Base-by-base conservation (phyloP, 2,113 vertebrate species). In the Eubucco bourcierii region DNA sequence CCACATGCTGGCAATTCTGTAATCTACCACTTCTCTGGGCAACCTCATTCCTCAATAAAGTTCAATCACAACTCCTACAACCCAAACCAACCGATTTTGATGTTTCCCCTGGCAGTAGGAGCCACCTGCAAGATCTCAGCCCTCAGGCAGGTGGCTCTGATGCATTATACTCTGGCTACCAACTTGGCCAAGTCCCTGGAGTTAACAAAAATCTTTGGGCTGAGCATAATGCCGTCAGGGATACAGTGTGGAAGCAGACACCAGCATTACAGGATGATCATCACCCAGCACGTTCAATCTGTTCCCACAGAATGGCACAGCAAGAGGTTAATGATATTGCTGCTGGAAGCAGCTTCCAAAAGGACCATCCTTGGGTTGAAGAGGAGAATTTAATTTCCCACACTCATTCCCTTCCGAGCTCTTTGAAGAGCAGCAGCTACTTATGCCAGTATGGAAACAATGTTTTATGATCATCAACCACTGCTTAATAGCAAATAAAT, bases 241-340 rank as follows among this genome's bases (percentile, higher is more conserved):
- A 95, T 80, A 29, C 15, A 80, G 89, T 82, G 92, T 82, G 93
- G 93, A 95, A 95, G 91, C 88, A 91, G 94, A 87, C 83, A 94
- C 71, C 58, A 44, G 89, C 21, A 59, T 88, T 90, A 88, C 27
- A 29, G 95, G 90, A 85, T 61, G 92, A 96, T 96, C 93, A 95
- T 93, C 92, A 50, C 23, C 3, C 84, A 94, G 90, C 58, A 15
- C 37, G 84, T 87, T 96, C 96, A 95, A 90, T 91, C 81, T 94
- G 96, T 66, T 96, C 92, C 39, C 87, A 67, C 89, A 94, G 95
- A 97, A 93, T 39, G 77, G 94, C 96, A 91, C 96, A 96, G 96
- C 80, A 73, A 96, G 96, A 96, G 96, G 96, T 95, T 96, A 96
- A 96, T 96, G 90, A 95, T 93, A 89, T 76, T 94, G 87, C 91